phyloP scores from a whole-genome alignment of 2,888 invertebrate genomes.

The Creontiades dilutus region DNA sequence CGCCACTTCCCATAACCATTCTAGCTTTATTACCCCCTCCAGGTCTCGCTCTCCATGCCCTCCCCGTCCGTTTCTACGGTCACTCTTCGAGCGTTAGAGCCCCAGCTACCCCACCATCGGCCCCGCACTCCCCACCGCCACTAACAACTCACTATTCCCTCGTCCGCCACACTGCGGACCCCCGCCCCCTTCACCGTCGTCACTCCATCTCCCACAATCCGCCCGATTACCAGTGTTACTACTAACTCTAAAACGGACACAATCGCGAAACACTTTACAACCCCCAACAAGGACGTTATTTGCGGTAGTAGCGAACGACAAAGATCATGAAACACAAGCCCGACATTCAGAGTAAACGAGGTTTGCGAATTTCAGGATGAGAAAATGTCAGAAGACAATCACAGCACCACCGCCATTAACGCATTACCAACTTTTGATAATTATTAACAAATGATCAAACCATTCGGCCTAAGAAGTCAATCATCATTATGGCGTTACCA shows the following conservation, averaged over 20 bases:
- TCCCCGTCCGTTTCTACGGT: background rate
- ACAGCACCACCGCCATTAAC: no score
- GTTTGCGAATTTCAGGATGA: no score
- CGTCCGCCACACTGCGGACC: background rate
- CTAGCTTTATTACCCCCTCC: slow-evolving; percentile 18
- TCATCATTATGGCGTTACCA: no score
- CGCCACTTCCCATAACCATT: slow-evolving; percentile 34
- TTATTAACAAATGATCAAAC: no score
- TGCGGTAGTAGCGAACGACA: background rate
- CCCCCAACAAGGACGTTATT: background rate
- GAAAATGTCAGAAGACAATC: no score
- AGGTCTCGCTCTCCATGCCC: background rate
- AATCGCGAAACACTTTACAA: background rate
- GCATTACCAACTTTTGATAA: no score
- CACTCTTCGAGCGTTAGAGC: no score
- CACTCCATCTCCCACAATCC: background rate
- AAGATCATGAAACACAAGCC: background rate
- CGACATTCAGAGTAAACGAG: no score
- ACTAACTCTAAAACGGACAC: background rate
- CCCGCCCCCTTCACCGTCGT: background rate
- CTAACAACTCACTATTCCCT: background rate
- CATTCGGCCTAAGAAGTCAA: no score
- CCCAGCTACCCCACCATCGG: background rate
- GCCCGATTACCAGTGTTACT: background rate
- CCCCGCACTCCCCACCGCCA: background rate